Conservation (phyloP, 1,140 invertebrate genomes). For the Arctopsyche grandis region DNA sequence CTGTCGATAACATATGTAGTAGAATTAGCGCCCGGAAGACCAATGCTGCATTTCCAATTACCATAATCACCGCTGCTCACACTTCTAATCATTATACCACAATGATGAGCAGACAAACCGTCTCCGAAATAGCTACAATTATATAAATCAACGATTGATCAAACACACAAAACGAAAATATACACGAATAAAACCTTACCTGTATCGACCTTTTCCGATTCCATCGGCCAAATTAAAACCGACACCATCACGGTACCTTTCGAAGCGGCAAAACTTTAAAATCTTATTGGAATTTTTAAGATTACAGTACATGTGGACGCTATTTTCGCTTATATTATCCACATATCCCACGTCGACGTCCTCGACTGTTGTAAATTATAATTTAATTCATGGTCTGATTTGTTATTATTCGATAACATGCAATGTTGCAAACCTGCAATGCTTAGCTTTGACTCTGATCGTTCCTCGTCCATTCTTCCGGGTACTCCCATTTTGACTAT, state of each 20-base stretch:
- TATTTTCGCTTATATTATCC: conserved; percentile 54
- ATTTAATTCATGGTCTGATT: background rate
- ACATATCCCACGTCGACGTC: conserved; percentile 60
- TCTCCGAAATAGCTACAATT: conserved; percentile 61
- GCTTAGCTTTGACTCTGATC: conserved; percentile 54
- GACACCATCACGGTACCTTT: conserved; percentile 57
- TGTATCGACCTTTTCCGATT: conserved; percentile 61
- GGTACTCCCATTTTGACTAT: conserved; percentile 58
- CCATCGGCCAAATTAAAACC: conserved; percentile 63
- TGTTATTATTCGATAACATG: conserved; percentile 4
- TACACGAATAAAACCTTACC: conserved; percentile 52
- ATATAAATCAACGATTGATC: background rate
- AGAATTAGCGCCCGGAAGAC: conserved; percentile 56
- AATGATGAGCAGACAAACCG: conserved; percentile 59
- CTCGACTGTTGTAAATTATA: conserved; percentile 55
- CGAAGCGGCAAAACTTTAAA: conserved; percentile 64
- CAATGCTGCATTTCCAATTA: conserved; percentile 62
- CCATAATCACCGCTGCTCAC: conserved; percentile 57
- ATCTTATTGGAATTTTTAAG: conserved; percentile 59
- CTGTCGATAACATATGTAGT: conserved; percentile 8
- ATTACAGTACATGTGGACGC: conserved; percentile 62
- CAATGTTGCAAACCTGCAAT: conserved; percentile 56
- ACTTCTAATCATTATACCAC: conserved; percentile 62
- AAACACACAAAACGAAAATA: too few species aligned
- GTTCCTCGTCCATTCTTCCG: conserved; percentile 58